These are phyloP conservation scores for Ctenomys sociabilis DNA, from an alignment of 2,113 vertebrate genomes.

Conservation along the genomic window DNA sequence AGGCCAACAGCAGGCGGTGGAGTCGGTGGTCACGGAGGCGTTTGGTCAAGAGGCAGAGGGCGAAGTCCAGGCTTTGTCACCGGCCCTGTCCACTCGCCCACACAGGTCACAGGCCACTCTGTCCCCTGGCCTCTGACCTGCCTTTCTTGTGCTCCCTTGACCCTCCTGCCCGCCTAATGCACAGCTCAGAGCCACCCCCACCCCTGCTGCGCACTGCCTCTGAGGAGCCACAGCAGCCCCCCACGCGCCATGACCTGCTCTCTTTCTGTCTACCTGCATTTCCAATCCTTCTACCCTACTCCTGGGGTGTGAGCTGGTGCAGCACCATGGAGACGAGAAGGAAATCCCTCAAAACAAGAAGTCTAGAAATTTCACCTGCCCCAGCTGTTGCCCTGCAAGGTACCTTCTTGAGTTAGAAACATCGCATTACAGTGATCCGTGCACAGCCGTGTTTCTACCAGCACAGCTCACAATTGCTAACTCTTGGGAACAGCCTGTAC, in stretches of 20 bases:
- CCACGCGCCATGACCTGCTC: background rate
- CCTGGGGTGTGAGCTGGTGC: background rate
- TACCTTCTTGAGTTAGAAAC: background rate
- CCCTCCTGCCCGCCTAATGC: background rate
- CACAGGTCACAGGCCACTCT: background rate
- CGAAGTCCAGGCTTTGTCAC: background rate
- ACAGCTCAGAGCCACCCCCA: background rate
- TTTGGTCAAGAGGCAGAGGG: background rate
- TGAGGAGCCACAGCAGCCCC: background rate
- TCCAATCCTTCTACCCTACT: background rate
- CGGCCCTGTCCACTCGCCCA: rapidly evolving
- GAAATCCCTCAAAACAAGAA: background rate
- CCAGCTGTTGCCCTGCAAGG: background rate
- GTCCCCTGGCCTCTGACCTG: background rate
- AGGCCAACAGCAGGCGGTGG: background rate
- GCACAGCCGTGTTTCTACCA: background rate
- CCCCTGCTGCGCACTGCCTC: background rate
- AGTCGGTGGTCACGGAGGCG: background rate
- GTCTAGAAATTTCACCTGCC: background rate
- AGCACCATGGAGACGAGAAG: background rate
- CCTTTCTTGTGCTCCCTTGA: background rate
- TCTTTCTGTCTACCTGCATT: background rate
- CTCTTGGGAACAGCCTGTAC: background rate
- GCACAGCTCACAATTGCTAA: background rate
- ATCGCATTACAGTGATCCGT: background rate